Base-by-base conservation (phyloP, 2,113 vertebrate genomes). In the Hemicordylus capensis region DNA sequence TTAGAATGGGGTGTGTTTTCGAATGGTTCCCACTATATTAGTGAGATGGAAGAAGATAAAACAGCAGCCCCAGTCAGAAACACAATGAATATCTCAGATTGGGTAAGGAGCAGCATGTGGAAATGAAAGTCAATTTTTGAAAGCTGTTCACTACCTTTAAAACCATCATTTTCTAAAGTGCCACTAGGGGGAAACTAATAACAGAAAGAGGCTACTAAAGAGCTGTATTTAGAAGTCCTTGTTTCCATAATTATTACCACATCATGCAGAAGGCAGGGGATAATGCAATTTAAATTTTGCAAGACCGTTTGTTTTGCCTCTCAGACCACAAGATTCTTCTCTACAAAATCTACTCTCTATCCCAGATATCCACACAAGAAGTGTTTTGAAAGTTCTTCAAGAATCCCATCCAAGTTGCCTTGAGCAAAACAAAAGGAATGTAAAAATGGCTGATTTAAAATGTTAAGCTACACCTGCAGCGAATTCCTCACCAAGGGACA, bases 231-330 rank as follows among this genome's bases (percentile, higher is more conserved):
- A 51, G 48, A 51, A 51, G 12, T 51, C 12, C 88, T 89, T 73
- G 75, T 90, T 93, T 89, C 88, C 87, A 93, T 92, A 51, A 80
- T 51, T 3, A 37, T 72, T 26, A 64, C 9, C 58, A 48, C 42
- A 54, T 73, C 37, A n/a, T 10, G 34, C 46, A 31, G 34, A 81
- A 54, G 24, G 42, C 56, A 73, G 58, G n/a, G 17, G 26, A 73
- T 34, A 63, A 11, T 24, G 48, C 37, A 11, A 74, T 44, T 75
- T n/a, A 42, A 80, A n/a, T 42, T 22, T 72, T 26, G 24, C 31
- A 54, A 46, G 26, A 42, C 17, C 6, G 22, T 63, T 67, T 22
- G 3, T 75, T 56, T 56, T 17, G 51, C 14, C 12, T 10, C 34
- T 46, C 42, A 56, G 67, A 28, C 9, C 63, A 76, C 2, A 44